Percentiles rank a stretch among this genome's conserved stretches.
phyloP scores from a whole-genome alignment of 2,113 vertebrate genomes.

The Callithrix jacchus region DNA sequence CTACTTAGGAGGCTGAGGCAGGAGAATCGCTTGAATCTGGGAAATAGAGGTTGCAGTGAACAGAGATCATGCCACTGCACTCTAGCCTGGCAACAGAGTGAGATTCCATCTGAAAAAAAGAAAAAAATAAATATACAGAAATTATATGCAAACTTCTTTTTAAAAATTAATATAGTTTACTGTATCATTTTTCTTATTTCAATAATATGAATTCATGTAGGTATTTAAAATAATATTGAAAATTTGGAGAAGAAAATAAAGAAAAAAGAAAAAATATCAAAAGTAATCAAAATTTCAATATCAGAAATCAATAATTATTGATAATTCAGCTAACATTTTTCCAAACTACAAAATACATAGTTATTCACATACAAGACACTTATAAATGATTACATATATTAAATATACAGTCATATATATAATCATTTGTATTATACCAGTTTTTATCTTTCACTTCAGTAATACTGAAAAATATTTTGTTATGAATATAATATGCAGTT shows the following conservation, averaged over 20 bases:
- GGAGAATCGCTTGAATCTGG: too few species aligned
- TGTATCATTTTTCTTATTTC: not conserved
- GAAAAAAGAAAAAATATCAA: not conserved
- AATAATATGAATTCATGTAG: not conserved
- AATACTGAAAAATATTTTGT: not conserved
- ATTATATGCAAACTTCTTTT: not conserved
- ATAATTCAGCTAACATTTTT: not conserved
- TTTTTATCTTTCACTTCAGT: not conserved
- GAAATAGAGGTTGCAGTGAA: too few species aligned
- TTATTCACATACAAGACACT: not conserved
- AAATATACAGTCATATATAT: not conserved
- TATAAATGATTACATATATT: not conserved
- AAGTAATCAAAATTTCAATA: not conserved
- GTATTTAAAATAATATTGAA: not conserved
- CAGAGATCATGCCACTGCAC: too few species aligned
- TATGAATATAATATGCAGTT: not conserved
- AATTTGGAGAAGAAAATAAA: not conserved
- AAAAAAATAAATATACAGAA: too few species aligned
- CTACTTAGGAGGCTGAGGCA: too few species aligned
- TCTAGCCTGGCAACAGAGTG: too few species aligned
- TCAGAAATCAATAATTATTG: not conserved
- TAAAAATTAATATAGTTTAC: not conserved
- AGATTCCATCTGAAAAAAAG: too few species aligned
- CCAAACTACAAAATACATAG: not conserved
- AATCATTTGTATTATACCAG: not conserved